Evolutionary conservation across 2,888 invertebrate genomes (phyloP), one percentile per base, ranked within the genome.

Genomic region (Aspidapion aeneum): DNA sequence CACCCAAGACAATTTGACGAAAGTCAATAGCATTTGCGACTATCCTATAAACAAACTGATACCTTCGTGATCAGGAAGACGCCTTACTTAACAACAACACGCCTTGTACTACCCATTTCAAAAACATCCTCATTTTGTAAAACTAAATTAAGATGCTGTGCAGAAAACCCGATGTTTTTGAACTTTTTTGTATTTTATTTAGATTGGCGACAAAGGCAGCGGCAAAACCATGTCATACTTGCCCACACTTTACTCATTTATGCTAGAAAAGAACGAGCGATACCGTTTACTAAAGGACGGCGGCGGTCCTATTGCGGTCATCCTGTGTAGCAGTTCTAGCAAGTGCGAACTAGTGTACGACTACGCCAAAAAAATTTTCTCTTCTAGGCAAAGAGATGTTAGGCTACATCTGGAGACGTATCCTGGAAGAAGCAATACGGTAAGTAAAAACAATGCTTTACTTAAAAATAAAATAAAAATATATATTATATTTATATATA

Each of bases 221-320:
- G 91, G 91, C 0, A 91, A 91, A 79, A 90, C 91, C 0, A 77
- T 88, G 72, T 87, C 88, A 0, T 91, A 90, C 74, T 74, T 90
- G 21, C 86, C 90, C 16, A 86, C 90, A 0, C 77, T 93, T 1
- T 82, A 88, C 58, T 86, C 87, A 57, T 81, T 85, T 60, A 77
- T 90, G 3, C 75, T 81, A 17, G 83, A 86, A 72, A 76, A 75
- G 22, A 73, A 75, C 1, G 83, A 86, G 70, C 73, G 76, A 48
- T 78, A 78, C 58, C 72, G 80, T 17, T 61, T 66, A 0, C 60
- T 72, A 16, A 18, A 63, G 5, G 74, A 74, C 0, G 80, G 82
- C 18, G 81, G 81, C 51, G 86, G 87, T 35, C 91, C 92, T 0
- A 78, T 85, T 16, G 84, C 84, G 18, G 79, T 93, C 2, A 85